Percentiles rank a stretch among this genome's conserved stretches.
These are phyloP conservation scores for Struthio camelus DNA, from an alignment of 2,113 vertebrate genomes.

Conservation along the genomic window DNA sequence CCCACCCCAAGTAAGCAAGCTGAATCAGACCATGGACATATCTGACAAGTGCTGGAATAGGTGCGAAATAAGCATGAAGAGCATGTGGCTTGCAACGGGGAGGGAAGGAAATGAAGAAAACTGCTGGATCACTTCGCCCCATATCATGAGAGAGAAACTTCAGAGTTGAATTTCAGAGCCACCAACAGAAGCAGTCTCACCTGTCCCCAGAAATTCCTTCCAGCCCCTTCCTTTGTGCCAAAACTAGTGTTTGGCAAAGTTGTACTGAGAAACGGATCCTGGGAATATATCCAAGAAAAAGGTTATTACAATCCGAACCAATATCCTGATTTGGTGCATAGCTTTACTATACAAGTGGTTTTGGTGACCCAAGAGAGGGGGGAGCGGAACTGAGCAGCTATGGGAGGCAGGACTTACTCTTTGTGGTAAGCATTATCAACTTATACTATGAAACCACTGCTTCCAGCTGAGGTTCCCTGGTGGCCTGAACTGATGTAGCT, in stretches of 20 bases:
- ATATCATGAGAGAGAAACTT: not conserved
- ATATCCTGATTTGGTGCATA: not conserved
- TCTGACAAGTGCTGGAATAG: not conserved
- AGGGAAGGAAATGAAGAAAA: not conserved
- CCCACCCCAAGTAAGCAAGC: not conserved
- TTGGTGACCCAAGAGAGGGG: rapidly evolving
- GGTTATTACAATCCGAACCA: not conserved
- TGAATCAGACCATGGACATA: not conserved
- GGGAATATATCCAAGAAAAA: not conserved
- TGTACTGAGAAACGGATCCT: not conserved
- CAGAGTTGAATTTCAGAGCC: not conserved
- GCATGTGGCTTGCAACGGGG: rapidly evolving
- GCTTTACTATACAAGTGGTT: not conserved
- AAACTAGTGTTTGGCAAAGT: not conserved
- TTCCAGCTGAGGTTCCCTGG: not conserved
- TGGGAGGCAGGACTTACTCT: not conserved
- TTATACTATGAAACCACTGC: not conserved
- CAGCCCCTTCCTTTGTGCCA: not conserved
- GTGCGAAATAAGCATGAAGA: not conserved
- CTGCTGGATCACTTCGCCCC: not conserved
- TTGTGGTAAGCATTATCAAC: not conserved
- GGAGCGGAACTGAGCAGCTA: not conserved
- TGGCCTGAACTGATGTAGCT: not conserved
- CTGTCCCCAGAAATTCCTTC: not conserved
- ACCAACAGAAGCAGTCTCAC: not conserved